A percentile compares a stretch with the other conserved stretches of the same genome.
phyloP scores from a whole-genome alignment of 1,140 invertebrate species.

The Aradophagus sp. region DNA sequence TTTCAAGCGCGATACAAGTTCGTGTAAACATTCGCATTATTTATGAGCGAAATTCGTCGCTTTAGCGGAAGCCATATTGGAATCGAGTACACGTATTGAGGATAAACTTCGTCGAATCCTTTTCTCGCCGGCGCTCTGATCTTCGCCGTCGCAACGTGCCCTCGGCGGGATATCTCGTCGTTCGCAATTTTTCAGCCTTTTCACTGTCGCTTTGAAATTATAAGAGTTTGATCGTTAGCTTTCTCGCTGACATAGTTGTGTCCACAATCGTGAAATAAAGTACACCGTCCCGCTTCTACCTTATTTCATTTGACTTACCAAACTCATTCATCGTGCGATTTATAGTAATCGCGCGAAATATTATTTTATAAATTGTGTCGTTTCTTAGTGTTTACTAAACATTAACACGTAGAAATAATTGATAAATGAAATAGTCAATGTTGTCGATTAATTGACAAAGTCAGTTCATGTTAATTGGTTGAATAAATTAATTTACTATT shows the following conservation, averaged over 20 bases:
- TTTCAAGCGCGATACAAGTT: conserved; percentile 12
- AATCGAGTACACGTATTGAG: conserved; percentile 65
- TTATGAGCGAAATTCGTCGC: conserved; percentile 42
- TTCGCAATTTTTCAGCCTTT: conserved; percentile 47
- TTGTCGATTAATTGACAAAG: no score
- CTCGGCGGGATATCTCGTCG: conserved; percentile 52
- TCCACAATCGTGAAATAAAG: conserved; percentile 56
- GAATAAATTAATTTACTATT: no score
- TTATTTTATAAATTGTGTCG: background rate
- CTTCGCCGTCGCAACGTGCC: conserved; percentile 5
- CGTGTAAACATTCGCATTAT: conserved; percentile 39
- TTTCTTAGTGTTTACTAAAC: no score
- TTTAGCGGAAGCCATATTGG: conserved; percentile 37
- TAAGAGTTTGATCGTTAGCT: conserved; percentile 63
- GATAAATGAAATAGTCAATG: no score
- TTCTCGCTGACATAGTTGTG: conserved; percentile 53
- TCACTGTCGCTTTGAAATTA: conserved; percentile 50
- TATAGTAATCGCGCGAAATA: conserved; percentile 12
- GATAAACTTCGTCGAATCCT: conserved; percentile 65
- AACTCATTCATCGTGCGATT: conserved; percentile 47
- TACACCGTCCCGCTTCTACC: conserved; percentile 27
- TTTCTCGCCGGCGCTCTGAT: conserved; percentile 34
- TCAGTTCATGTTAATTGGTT: no score
- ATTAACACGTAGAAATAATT: no score
- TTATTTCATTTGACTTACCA: conserved; percentile 49